A percentile compares a stretch with the other conserved stretches of the same genome.
phyloP scores from a whole-genome alignment of 1,140 invertebrate species.

The Melitaea cinxia region DNA sequence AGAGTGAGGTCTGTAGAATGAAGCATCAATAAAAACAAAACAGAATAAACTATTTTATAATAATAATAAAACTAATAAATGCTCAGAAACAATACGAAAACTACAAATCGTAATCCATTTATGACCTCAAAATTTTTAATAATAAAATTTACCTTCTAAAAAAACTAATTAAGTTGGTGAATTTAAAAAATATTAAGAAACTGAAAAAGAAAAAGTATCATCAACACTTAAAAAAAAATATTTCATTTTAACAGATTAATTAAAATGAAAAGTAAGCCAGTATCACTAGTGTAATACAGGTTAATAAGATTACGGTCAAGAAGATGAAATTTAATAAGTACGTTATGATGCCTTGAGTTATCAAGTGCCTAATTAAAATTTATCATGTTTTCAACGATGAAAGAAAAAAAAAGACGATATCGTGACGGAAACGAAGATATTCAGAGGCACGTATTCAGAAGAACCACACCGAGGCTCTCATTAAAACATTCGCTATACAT shows the following conservation, averaged over 20 bases:
- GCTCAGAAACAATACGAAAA: no score
- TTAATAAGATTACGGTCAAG: conserved; percentile 8
- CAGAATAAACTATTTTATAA: no score
- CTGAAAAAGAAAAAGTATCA: not conserved
- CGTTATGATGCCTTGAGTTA: not conserved
- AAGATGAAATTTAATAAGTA: not conserved
- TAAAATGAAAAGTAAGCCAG: not conserved
- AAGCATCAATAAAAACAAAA: no score
- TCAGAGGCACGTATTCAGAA: conserved; percentile 22
- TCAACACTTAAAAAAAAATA: no score
- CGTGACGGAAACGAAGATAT: conserved; percentile 15
- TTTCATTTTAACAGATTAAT: no score
- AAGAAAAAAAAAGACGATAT: conserved; percentile 20
- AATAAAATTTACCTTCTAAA: no score
- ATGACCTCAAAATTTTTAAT: no score
- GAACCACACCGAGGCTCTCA: conserved; percentile 10
- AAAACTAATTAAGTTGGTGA: no score
- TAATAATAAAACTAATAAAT: no score
- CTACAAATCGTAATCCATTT: no score
- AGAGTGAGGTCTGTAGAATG: no score
- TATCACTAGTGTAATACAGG: not conserved
- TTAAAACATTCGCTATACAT: conserved; percentile 20
- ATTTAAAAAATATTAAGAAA: no score
- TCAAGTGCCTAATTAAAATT: conserved; percentile 27
- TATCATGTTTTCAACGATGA: conserved; percentile 13